Percentiles rank a stretch among this genome's conserved stretches.
phyloP scores from a whole-genome alignment of 2,113 vertebrate species.

The Boulengeromyrus knoepffleri region DNA sequence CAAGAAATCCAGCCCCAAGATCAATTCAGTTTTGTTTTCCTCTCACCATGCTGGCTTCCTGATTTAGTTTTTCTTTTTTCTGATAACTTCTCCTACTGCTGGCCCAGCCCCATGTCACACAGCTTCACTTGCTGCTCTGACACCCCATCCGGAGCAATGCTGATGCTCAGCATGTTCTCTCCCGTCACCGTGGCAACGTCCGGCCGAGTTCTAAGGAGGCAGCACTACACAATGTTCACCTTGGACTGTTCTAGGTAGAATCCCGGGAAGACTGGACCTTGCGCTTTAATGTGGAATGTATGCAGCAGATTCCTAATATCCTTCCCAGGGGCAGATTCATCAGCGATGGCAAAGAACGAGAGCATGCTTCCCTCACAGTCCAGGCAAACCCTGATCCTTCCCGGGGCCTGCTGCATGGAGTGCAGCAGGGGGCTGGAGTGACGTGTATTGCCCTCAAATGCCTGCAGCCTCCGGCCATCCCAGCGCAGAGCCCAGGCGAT shows the following conservation, averaged over 20 bases:
- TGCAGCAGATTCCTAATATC: neutral
- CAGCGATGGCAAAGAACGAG: neutral
- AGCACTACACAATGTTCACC: constrained; percentile 1
- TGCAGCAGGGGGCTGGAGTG: neutral
- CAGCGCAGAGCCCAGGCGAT: constrained; percentile 27
- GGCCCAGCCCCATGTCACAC: neutral
- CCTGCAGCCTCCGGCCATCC: constrained; percentile 18
- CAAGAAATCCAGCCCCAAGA: neutral
- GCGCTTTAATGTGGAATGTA: constrained; percentile 18
- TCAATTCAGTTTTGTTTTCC: neutral
- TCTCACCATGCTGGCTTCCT: neutral
- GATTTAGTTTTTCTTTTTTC: neutral
- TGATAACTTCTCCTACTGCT: neutral
- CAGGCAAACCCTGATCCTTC: constrained; percentile 11
- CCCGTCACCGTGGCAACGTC: neutral
- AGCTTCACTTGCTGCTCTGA: neutral
- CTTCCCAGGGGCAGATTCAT: neutral
- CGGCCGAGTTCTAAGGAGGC: neutral
- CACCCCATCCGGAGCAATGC: neutral
- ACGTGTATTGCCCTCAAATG: constrained; percentile 15
- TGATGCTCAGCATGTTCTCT: neutral
- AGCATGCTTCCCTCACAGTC: constrained; percentile 17
- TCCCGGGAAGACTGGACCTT: constrained; percentile 17
- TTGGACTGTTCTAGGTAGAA: constrained; percentile 23
- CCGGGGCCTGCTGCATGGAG: neutral